phyloP scores from a whole-genome alignment of 2,797 vertebrate genomes.

The Falco columbarius region DNA sequence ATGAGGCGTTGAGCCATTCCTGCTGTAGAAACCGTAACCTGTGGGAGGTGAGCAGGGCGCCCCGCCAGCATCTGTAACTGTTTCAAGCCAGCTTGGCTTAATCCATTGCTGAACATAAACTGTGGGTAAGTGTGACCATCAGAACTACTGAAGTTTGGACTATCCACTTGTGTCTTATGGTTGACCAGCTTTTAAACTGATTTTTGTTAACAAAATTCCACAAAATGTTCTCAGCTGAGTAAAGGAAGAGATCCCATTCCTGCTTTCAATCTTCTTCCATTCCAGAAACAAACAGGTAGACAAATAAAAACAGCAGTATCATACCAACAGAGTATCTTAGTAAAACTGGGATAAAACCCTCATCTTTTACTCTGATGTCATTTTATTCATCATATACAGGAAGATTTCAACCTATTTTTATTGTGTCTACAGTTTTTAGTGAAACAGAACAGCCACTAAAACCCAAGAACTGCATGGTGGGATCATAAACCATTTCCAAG shows the following conservation, averaged over 20 bases:
- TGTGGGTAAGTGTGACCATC: background rate
- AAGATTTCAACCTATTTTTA: background rate
- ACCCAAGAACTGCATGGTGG: background rate
- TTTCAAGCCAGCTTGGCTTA: background rate
- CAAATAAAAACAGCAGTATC: background rate
- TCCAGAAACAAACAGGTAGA: background rate
- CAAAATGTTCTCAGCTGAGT: background rate
- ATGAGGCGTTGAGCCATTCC: background rate
- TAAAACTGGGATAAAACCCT: background rate
- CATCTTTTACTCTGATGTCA: background rate
- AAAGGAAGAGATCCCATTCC: background rate
- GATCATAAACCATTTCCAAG: background rate
- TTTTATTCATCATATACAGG: background rate
- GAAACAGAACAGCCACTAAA: background rate
- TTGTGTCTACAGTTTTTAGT: background rate
- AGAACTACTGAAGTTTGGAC: background rate
- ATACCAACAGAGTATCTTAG: background rate
- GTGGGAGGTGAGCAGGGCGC: constrained; percentile 18
- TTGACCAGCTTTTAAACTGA: background rate
- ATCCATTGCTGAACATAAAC: background rate
- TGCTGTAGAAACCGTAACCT: background rate
- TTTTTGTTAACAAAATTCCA: background rate
- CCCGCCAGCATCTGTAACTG: background rate
- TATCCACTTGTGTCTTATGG: background rate
- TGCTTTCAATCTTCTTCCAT: background rate